These are phyloP conservation scores for Turritopsis dohrnii DNA, from an alignment of 30 jellyfish, hydroid and myxozoan species.

Conservation along the genomic window DNA sequence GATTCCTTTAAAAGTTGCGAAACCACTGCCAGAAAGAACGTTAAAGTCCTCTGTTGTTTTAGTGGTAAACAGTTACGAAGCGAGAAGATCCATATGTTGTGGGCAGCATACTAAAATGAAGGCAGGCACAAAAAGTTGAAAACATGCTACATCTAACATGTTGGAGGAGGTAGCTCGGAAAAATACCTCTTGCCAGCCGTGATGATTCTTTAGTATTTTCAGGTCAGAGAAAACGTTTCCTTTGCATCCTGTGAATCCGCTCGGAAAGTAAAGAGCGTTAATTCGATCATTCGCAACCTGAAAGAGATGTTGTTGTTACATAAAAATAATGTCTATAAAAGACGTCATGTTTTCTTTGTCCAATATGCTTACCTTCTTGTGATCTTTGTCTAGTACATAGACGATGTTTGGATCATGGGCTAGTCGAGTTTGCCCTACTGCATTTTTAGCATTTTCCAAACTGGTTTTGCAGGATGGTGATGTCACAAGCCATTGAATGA, in stretches of 20 bases:
- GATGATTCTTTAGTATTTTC: background rate
- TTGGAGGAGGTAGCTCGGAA: too few species aligned
- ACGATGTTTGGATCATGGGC: background rate
- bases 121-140: too few species aligned
- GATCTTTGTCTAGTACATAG: background rate
- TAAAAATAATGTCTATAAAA: background rate
- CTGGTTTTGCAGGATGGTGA: too few species aligned
- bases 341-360: background rate
- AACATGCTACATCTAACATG: too few species aligned
- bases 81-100: too few species aligned
- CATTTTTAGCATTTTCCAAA: too few species aligned
- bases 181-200: background rate
- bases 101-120: too few species aligned
- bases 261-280: too few species aligned
- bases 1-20: background rate
- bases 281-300: background rate
- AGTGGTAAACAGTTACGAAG: background rate
- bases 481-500: too few species aligned
- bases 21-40: background rate
- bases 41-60: too few species aligned
- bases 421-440: background rate
- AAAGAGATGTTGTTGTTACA: background rate
- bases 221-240: background rate
- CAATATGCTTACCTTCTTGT: background rate
- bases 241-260: background rate